Percentiles rank a stretch among this genome's conserved stretches.
These are phyloP conservation scores for Scomber japonicus DNA, from an alignment of 2,113 vertebrate species.

Conservation along the genomic window DNA sequence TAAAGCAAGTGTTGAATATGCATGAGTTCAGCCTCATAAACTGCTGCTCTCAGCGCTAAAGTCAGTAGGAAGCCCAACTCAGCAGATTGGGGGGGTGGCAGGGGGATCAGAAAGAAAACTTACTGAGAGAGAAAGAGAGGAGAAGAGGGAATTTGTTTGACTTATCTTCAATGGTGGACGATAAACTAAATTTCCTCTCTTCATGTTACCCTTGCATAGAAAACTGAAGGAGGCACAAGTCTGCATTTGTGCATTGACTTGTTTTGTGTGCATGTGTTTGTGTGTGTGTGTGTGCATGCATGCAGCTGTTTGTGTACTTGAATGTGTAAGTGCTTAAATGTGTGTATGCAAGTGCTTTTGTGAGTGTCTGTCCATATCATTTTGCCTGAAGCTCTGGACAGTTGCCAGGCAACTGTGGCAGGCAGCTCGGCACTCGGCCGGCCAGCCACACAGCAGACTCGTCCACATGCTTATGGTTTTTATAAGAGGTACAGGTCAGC, in stretches of 20 bases:
- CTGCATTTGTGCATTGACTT: background rate
- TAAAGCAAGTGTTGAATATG: slow-evolving; percentile 84
- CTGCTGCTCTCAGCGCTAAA: slow-evolving; percentile 83
- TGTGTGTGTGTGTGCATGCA: slow-evolving; percentile 40
- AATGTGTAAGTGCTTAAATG: slow-evolving; percentile 51
- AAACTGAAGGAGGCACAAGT: slow-evolving; percentile 8
- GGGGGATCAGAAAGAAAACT: slow-evolving; percentile 70
- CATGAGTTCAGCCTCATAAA: slow-evolving; percentile 82
- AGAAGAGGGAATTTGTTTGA: slow-evolving; percentile 52
- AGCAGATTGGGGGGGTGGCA: slow-evolving; percentile 66
- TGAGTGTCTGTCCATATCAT: slow-evolving; percentile 77
- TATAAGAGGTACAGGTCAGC: slow-evolving; percentile 65
- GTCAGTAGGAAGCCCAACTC: slow-evolving; percentile 82
- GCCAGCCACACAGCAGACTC: slow-evolving; percentile 66
- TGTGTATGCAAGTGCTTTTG: slow-evolving; percentile 67
- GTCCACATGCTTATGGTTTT: slow-evolving; percentile 67
- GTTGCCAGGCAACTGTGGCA: slow-evolving; percentile 86
- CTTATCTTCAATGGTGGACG: slow-evolving; percentile 53
- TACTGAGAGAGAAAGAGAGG: slow-evolving; percentile 56
- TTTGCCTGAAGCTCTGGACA: slow-evolving; percentile 78
- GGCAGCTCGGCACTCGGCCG: slow-evolving; percentile 69
- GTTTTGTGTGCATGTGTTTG: background rate
- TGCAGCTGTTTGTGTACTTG: slow-evolving; percentile 53
- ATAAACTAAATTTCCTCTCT: slow-evolving; percentile 48
- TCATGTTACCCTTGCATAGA: slow-evolving; percentile 44